Evolutionary conservation across 92 coral and sea anemone species (phyloP), one percentile per base, ranked within the genome.

Genomic region (Pocillopora meandrina): DNA sequence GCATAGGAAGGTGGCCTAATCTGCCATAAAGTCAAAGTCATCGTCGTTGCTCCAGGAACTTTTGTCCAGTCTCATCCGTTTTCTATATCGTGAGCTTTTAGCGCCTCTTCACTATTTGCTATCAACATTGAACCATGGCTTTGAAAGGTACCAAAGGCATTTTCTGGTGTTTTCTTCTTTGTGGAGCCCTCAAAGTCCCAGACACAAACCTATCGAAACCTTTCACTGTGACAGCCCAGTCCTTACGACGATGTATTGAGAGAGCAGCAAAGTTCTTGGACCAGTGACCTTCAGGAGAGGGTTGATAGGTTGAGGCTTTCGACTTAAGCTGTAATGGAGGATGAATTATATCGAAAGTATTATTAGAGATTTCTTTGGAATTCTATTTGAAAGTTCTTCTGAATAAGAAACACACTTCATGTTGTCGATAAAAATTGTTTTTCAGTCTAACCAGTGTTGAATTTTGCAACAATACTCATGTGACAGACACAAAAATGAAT

Each of bases 21-120:
- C 55, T 85, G 78, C 18, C 19, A 59, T 2, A 81, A 31, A 10
- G 74, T 80, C 73, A 75, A 49, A 26, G 81, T 81, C 61, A 88
- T 87, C 6, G 91, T 70, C 20, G 94, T 91, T 4, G 93, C 62
- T 62, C 93, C 93, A 34, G 93, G 93, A 58, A 79, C 65, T 47
- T 62, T 55, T 34, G 78, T 89, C 92, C 92, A 90, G 74, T 87
- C 87, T 90, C 93, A 90, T 56, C 93, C 93, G 60, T 82, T 69
- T 71, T 65, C 65, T 1, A 82, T 77, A 61, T 86, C 88, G 21
- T 90, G 61, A 2, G 84, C 20, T 16, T 19, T 63, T 33, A 90
- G 69, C 19, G 89, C 68, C 13, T 69, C 74, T 52, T 88, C 92
- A 81, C 92, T 88, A 77, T 88, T 91, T 0, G 94, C 84, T 16